Evolutionary conservation across 2,888 invertebrate genomes (phyloP), one percentile per base, ranked within the genome.

Genomic region (Chrysopilus asiliformis): DNA sequence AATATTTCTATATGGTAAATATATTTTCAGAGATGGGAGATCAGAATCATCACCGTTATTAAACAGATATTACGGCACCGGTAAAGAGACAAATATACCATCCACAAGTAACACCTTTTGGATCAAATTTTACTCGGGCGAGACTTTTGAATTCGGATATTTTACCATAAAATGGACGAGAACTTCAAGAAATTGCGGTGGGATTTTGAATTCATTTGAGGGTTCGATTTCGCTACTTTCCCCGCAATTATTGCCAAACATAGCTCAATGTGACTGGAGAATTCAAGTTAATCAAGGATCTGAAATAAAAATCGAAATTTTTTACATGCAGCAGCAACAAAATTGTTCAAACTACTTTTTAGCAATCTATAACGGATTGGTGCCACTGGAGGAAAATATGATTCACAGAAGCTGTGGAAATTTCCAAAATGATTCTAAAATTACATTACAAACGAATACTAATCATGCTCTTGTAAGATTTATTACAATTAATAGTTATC

Each of bases 211-310:
- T 0, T 65, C 76, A 22, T 71, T 75, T 7, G 64, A 64, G 2
- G 93, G 91, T 1, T 70, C 76, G 2, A 76, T 93, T 8, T 90
- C 91, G 1, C 91, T 93, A 81, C 53, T 93, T 91, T 64, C 93
- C 93, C 0, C 68, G 73, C 45, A 60, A 70, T 1, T 90, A 89
- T 55, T 63, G 68, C 24, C 70, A 73, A 71, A 74, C 35, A 71
- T 74, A 45, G 70, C 79, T 0, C 76, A 81, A 54, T 93, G 93
- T 56, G 71, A 73, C 43, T 94, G 89, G 78, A 76, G 68, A 48
- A 78, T 94, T 43, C 67, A 70, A 3, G 75, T 79, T 0, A 76
- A 76, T 42, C 65, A 68, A 17, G 90, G 89, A 3, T 85, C 81
- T 14, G 56, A 64, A n/a, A 67, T 90, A 31, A 67, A 68, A 41